Evolutionary conservation across 2,113 vertebrate species (phyloP), one percentile per base, ranked within the genome.

Genomic region (Lathamus discolor): DNA sequence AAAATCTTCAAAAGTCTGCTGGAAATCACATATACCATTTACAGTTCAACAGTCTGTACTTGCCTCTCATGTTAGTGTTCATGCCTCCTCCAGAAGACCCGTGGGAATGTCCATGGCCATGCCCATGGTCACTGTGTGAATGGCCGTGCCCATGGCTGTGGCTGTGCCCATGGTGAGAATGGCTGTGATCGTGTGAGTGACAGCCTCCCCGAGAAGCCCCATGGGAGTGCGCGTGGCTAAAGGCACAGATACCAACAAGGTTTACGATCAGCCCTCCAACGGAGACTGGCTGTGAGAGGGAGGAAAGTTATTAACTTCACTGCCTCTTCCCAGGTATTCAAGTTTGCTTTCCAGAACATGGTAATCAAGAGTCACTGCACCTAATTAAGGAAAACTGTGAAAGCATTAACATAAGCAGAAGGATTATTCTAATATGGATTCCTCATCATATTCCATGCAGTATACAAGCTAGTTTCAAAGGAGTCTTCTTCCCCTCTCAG

Each of bases 21-120:
- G 20, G 41, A 84, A 80, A 78, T 33, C 4, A 5, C 0, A 2
- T 12, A 25, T 1, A 28, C 7, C 1, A 28, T 31, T 72, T 63
- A 74, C 0, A 1, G 66, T 31, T 37, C 24, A 83, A 14, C 17
- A 44, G 0, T 44, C 55, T 80, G 28, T 76, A 97, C 97, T 98
- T 92, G 98, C 99, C 99, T 98, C 99, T 98, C 99, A 99, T 99
- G 95, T 99, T 99, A 35, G 99, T 98, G 81, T 99, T 99, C 99
- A 99, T 99, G 97, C 99, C 99, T 91, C 98, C 98, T 23, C 98
- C 98, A 5, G 95, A 83, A 15, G 98, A 95, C 39, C 98, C 96
- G 3, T 99, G 99, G 31, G 98, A 95, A 91, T 99, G 98, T 1
- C 98, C 98, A 6, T 98, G 98, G 92, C 97, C 73, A 31, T 99